These are phyloP conservation scores for Paralichthys olivaceus DNA, from an alignment of 2,113 vertebrate species.

Conservation along the genomic window DNA sequence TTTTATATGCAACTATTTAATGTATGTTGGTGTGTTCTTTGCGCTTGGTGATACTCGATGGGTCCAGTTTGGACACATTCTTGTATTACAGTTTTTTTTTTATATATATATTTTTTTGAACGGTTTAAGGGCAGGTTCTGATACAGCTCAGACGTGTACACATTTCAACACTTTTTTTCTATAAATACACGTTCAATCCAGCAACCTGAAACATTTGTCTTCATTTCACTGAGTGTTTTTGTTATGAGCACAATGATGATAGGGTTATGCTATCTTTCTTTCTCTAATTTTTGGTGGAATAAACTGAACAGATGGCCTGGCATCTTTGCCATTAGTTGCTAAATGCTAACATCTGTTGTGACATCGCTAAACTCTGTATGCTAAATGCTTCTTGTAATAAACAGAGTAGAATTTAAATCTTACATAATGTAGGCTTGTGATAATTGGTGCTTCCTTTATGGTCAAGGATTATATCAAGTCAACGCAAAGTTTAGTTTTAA, in stretches of 20 bases:
- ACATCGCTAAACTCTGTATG: too few relatives aligned
- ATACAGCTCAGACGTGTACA: constrained; percentile 24
- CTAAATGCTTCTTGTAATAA: too few relatives aligned
- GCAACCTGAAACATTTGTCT: neutral
- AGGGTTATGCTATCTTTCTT: neutral
- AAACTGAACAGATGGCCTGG: too few relatives aligned
- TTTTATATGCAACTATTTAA: constrained; percentile 76
- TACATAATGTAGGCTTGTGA: too few relatives aligned
- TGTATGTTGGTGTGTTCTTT: constrained; percentile 46
- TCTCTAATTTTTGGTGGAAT: neutral
- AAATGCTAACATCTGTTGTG: neutral
- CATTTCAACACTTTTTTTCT: constrained; percentile 21
- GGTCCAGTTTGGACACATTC: constrained; percentile 1
- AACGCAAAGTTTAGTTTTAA: too few relatives aligned
- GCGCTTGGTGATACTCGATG: constrained; percentile 25
- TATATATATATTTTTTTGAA: constrained; percentile 11
- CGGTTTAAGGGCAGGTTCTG: constrained; percentile 11
- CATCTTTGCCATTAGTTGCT: neutral
- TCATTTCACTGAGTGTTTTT: neutral
- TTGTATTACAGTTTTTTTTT: constrained; percentile 11
- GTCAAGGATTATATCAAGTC: too few relatives aligned
- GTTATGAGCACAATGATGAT: neutral
- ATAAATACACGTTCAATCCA: constrained; percentile 49
- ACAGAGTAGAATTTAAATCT: too few relatives aligned
- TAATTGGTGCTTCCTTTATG: too few relatives aligned